A percentile compares a stretch with the other conserved stretches of the same genome.
Conservation (phyloP, 2,797 vertebrate genomes). For the Morus bassanus region DNA sequence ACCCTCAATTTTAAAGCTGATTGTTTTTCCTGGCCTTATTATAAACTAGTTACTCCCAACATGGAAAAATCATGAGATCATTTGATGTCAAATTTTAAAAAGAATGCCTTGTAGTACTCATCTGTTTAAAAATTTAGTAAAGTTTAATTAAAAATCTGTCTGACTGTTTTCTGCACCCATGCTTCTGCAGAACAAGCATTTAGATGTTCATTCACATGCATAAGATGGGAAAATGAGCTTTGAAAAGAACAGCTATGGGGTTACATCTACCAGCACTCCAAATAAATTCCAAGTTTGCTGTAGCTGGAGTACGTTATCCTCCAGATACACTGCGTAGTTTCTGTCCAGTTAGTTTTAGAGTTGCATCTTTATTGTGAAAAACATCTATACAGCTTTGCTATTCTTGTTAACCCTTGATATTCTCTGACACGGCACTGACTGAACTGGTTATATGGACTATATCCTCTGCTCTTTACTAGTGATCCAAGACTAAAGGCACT, state of each 20-base stretch:
- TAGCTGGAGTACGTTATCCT: neutral
- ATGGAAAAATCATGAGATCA: neutral
- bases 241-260: neutral
- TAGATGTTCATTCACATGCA: neutral
- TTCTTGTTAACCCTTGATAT: neutral
- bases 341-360: neutral
- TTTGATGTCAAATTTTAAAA: neutral
- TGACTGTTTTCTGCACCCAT: neutral
- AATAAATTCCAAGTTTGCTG: neutral
- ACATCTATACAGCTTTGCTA: neutral
- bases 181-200: neutral
- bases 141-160: neutral
- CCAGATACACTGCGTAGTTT: neutral
- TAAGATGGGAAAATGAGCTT: neutral
- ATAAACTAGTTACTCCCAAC: neutral
- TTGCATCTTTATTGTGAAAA: neutral
- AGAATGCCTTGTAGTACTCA: neutral
- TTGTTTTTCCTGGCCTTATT: neutral
- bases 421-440: neutral
- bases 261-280: neutral
- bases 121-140: neutral
- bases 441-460: neutral
- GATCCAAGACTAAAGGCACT: neutral
- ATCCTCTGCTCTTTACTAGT: neutral
- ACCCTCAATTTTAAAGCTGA: neutral